Conservation (phyloP, 2,888 invertebrate genomes). For the Teinopalpus imperialis region DNA sequence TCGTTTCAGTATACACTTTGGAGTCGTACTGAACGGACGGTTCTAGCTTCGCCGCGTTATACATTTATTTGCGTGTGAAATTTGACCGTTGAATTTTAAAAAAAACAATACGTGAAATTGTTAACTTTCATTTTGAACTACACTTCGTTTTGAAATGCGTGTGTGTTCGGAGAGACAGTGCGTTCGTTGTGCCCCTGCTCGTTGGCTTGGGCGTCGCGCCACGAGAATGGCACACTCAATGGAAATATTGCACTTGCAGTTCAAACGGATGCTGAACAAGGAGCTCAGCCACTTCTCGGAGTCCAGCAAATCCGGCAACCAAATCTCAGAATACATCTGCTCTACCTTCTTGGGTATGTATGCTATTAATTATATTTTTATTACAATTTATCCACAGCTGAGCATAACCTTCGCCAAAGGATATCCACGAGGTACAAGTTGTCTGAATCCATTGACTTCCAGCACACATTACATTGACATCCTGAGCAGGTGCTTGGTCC, state of each 20-base stretch:
- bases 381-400: too few relatives aligned
- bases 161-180: conserved; percentile 71
- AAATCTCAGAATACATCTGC: conserved; percentile 99
- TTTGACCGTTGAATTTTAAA: conserved; percentile 22
- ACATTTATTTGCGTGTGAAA: conserved; percentile 25
- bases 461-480: too few relatives aligned
- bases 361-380: conserved; percentile 24
- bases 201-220: conserved; percentile 63
- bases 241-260: conserved; percentile 86
- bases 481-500: too few relatives aligned
- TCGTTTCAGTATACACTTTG: conserved; percentile 60
- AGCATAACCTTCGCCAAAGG: too few relatives aligned
- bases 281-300: conserved; percentile 99
- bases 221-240: conserved; percentile 69
- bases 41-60: conserved; percentile 34
- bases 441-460: too few relatives aligned
- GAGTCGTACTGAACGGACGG: conserved; percentile 59
- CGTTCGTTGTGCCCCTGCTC: conserved; percentile 56
- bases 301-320: conserved; percentile 99
- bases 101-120: conserved; percentile 26
- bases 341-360: conserved; percentile 98
- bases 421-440: too few relatives aligned
- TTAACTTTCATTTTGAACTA: conserved; percentile 28
- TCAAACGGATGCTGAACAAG: conserved; percentile 99
- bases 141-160: conserved; percentile 63